Evolutionary conservation across 30 jellyfish, hydroid and myxozoan genomes (phyloP), one percentile per base, ranked within the genome.

Genomic region (Pelagia noctiluca): DNA sequence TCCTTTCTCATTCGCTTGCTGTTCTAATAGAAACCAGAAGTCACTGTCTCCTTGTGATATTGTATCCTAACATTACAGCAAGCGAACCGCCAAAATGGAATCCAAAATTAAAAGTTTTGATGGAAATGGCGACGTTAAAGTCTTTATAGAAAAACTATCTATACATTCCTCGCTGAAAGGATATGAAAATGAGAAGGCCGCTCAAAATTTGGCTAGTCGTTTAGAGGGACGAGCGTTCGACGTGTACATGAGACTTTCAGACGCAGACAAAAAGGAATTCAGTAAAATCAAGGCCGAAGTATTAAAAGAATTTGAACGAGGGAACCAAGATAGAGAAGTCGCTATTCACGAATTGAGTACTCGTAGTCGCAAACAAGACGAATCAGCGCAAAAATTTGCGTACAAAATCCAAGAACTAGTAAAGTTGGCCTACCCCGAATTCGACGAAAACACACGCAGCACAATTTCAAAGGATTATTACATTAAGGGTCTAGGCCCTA

Each of bases 341-440:
- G 84, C 83, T n/a, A 63, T 80, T 21, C 54, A n/a, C n/a, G 84
- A 80, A 19, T 80, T 80, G 30, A 36, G 38, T 26, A 62, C 18
- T 24, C 85, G 89, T 2, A 16, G 7, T 19, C 75, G 67, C 19
- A 77, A 30, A 26, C 88, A 47, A 1, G 80, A 3, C 26, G 73
- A 80, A 10, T 77, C 88, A 12, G 81, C 89, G 7, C 81, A 77
- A 60, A 60, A 65, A 32, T 79, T 19, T 32, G 90, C 90, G 8
- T 61, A 2, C 38, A 35, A 65, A 63, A 0, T 42, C 48, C 12
- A 2, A 0, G 72, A 62, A 35, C 24, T 79, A 19, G 65, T 61
- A 2, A 61, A 28, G 23, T 50, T 79, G 83, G 76, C 90, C 57
- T 79, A 79, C 54, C 83, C 90, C 2, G 1, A 60, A 2, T 79